Percentiles rank a stretch among this genome's conserved stretches.
Evolutionary conservation across 2,888 invertebrate genomes (phyloP).

Genomic region (Noctua pronuba): DNA sequence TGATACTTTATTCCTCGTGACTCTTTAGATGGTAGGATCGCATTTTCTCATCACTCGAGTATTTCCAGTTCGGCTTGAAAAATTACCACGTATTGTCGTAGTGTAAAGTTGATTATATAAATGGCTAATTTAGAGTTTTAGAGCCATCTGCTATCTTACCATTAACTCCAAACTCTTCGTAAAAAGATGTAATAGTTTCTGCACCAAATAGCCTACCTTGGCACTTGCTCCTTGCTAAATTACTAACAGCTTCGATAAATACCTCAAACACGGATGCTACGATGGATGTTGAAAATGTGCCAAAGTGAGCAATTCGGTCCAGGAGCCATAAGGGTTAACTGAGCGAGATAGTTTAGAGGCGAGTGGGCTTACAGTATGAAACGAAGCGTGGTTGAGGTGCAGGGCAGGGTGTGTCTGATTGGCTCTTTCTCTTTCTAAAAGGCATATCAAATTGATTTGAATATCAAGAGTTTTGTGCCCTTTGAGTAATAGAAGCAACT

Average conservation of each 20-base stretch:
- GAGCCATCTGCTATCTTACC: neutral
- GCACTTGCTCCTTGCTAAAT: conserved; percentile 24
- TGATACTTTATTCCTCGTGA: neutral
- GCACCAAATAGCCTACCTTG: conserved; percentile 17
- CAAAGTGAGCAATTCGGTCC: conserved; percentile 52
- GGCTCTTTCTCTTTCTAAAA: neutral
- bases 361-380: conserved; percentile 17
- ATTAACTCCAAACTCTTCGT: neutral
- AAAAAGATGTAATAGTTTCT: conserved; percentile 4
- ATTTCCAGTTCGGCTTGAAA: neutral
- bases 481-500: neutral
- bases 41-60: neutral
- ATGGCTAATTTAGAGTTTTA: neutral
- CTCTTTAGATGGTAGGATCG: neutral
- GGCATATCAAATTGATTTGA: neutral
- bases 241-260: conserved; percentile 47
- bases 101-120: neutral
- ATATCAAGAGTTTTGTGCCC: neutral
- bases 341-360: conserved; percentile 34
- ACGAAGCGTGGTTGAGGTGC: neutral
- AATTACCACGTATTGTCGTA: neutral
- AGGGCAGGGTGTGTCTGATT: neutral
- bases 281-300: conserved; percentile 61
- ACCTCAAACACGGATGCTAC: conserved; percentile 35
- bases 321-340: conserved; percentile 41